These are phyloP conservation scores for Cistogaster globosa DNA, from an alignment of 2,888 invertebrate genomes.

Conservation along the genomic window DNA sequence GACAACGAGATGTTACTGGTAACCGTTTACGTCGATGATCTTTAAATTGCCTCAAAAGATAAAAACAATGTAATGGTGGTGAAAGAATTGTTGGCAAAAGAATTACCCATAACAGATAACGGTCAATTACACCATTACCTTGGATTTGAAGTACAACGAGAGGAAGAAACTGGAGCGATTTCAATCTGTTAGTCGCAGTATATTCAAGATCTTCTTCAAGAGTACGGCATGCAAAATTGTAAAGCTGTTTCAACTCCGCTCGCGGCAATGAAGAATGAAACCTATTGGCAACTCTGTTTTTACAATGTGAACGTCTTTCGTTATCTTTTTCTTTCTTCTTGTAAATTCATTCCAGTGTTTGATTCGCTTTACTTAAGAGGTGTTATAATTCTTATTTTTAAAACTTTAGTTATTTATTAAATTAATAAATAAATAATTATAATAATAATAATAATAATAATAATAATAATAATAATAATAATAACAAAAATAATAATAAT, in stretches of 20 bases:
- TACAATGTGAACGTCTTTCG: too few relatives aligned
- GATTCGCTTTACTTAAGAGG: too few relatives aligned
- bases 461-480: too few relatives aligned
- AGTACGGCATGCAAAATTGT: conserved; percentile 37
- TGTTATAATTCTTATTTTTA: too few relatives aligned
- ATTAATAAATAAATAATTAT: too few relatives aligned
- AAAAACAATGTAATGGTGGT: neutral
- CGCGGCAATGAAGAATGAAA: neutral
- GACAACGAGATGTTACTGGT: conserved; percentile 9
- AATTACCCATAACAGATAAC: conserved; percentile 19
- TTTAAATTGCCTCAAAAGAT: neutral
- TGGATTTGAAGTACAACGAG: conserved; percentile 2
- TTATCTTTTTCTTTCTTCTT: too few relatives aligned
- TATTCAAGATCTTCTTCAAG: neutral
- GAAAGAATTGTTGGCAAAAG: conserved; percentile 13
- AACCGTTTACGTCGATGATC: conserved; percentile 3
- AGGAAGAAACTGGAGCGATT: neutral
- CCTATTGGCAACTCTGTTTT: too few relatives aligned
- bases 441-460: too few relatives aligned
- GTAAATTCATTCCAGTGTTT: too few relatives aligned
- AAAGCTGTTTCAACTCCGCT: conserved; percentile 6
- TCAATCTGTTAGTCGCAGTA: too few relatives aligned
- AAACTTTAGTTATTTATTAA: too few relatives aligned
- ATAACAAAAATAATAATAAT: too few relatives aligned
- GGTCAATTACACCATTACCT: conserved; percentile 17